Percentiles rank a stretch among this genome's conserved stretches.
These are phyloP conservation scores for Drepanosiphum platanoidis DNA, from an alignment of 2,888 invertebrate species.

Conservation along the genomic window DNA sequence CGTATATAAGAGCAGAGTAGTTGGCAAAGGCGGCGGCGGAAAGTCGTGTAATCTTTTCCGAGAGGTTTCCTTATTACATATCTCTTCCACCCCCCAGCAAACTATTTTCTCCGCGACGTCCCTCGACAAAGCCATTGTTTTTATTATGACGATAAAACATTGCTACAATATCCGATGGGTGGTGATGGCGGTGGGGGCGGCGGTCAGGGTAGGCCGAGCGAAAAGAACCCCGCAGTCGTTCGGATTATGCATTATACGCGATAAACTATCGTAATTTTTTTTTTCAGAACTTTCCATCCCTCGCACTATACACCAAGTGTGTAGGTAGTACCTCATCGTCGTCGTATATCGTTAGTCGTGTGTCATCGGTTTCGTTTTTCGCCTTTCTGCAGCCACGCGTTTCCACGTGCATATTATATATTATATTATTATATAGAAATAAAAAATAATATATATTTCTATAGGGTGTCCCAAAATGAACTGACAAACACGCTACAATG, in stretches of 20 bases:
- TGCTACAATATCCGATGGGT: slow-evolving; percentile 16
- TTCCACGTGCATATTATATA: neutral
- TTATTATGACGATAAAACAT: slow-evolving; percentile 51
- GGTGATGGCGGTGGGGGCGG: neutral
- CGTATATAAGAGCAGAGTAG: neutral
- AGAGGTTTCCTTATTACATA: slow-evolving; percentile 52
- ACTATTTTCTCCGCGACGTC: neutral
- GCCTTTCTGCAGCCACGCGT: neutral
- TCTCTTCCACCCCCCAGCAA: neutral
- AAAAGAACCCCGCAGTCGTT: slow-evolving; percentile 40
- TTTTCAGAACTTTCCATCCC: neutral
- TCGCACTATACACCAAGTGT: neutral
- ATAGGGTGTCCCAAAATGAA: too few species aligned
- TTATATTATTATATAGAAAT: too few species aligned
- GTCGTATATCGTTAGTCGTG: neutral
- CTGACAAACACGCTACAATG: too few species aligned
- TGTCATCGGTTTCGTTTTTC: slow-evolving; percentile 27
- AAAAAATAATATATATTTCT: too few species aligned
- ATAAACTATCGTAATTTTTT: slow-evolving; percentile 41
- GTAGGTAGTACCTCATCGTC: neutral
- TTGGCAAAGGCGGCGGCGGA: neutral
- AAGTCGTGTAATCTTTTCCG: slow-evolving; percentile 45
- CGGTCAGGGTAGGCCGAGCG: slow-evolving; percentile 8
- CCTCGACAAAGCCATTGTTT: slow-evolving; percentile 31
- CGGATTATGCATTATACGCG: slow-evolving; percentile 46